A percentile compares a stretch with the other conserved stretches of the same genome.
phyloP scores from a whole-genome alignment of 1,140 invertebrate genomes.

The Diploscapter pachys region DNA sequence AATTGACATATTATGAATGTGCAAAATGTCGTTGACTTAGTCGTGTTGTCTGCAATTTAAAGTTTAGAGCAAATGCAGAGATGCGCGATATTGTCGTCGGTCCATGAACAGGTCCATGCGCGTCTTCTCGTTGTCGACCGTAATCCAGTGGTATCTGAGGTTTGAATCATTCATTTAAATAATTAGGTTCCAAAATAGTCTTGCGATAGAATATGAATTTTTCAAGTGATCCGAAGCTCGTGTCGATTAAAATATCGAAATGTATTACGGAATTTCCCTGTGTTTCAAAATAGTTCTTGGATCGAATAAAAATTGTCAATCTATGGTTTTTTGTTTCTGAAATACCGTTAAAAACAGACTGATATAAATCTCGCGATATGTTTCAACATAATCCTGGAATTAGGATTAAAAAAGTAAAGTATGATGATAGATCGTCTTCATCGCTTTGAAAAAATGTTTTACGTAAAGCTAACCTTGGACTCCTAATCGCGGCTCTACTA shows the following conservation, averaged over 20 bases:
- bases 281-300: not conserved
- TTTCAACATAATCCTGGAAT: too few species aligned
- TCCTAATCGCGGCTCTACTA: slow-evolving; percentile 39
- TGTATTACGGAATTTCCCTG: too few species aligned
- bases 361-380: too few species aligned
- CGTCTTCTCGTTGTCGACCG: slow-evolving; percentile 5
- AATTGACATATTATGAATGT: too few species aligned
- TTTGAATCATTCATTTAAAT: not conserved
- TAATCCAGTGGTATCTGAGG: slow-evolving; percentile 39
- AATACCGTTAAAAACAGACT: too few species aligned
- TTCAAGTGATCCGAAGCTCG: too few species aligned
- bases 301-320: not conserved
- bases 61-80: slow-evolving; percentile 38
- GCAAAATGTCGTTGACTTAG: too few species aligned
- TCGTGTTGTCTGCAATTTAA: not conserved
- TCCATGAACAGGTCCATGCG: slow-evolving; percentile 23
- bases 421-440: too few species aligned
- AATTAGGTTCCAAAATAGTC: too few species aligned
- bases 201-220: too few species aligned
- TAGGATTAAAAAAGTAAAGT: too few species aligned
- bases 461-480: slow-evolving; percentile 10
- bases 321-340: not conserved
- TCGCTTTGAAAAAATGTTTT: not conserved
- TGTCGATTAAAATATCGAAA: too few species aligned
- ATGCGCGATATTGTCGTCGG: slow-evolving; percentile 25